Conservation (phyloP, 2,797 vertebrate species). For the Anguilla marmorata region DNA sequence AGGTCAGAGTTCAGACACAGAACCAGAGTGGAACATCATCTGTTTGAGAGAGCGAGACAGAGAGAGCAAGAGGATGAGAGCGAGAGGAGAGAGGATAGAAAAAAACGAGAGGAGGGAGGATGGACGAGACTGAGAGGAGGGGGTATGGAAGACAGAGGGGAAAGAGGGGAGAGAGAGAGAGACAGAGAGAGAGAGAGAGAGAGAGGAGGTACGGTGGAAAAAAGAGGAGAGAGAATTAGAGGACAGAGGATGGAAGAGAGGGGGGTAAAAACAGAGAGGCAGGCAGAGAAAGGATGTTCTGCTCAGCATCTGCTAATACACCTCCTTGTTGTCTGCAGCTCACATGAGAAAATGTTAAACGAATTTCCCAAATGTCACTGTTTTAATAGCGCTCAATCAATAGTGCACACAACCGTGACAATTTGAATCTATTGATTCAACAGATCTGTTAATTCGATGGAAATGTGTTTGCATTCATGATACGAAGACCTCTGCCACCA, state of each 20-base stretch:
- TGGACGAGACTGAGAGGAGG: not conserved
- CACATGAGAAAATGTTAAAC: slow-evolving; percentile 16
- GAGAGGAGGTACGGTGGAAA: slow-evolving; percentile 10
- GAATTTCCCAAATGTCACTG: slow-evolving; percentile 30
- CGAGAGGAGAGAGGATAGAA: slow-evolving; percentile 9
- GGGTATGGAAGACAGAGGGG: not conserved
- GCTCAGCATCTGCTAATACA: slow-evolving; percentile 37
- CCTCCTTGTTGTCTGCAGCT: slow-evolving; percentile 14
- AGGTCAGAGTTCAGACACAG: slow-evolving; percentile 10
- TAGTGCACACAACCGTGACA: slow-evolving; percentile 4
- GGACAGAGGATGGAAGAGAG: not conserved
- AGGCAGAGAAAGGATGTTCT: slow-evolving; percentile 24
- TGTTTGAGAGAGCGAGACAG: slow-evolving; percentile 30
- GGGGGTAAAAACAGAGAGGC: not conserved
- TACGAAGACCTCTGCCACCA: not conserved
- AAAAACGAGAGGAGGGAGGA: slow-evolving; percentile 17
- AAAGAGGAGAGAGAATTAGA: slow-evolving; percentile 18
- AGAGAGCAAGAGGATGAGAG: not conserved
- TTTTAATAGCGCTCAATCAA: slow-evolving; percentile 36
- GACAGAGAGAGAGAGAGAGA: slow-evolving; percentile 14
- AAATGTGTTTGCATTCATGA: not conserved
- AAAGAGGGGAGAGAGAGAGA: not conserved
- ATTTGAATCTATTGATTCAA: slow-evolving; percentile 6
- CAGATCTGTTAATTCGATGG: not conserved
- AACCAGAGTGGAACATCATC: slow-evolving; percentile 13